phyloP scores from a whole-genome alignment of 2,113 vertebrate species.

The Dryoscopus gambensis region DNA sequence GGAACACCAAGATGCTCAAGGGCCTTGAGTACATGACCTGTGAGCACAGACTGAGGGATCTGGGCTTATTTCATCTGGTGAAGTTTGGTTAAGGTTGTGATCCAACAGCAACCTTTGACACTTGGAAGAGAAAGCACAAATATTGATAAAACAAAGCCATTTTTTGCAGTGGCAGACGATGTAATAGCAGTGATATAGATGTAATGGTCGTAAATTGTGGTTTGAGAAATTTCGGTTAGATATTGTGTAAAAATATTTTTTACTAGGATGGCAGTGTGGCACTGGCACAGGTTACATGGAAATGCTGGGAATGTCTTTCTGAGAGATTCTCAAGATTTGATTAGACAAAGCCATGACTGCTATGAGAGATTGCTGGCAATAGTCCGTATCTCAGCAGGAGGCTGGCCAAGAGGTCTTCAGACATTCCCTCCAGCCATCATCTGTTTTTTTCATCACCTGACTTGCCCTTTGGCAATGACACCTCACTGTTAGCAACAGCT shows the following conservation, averaged over 20 bases:
- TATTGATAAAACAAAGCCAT: not conserved
- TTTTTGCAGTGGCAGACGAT: not conserved
- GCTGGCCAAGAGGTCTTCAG: not conserved
- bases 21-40: not conserved
- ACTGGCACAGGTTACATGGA: not conserved
- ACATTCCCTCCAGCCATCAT: not conserved
- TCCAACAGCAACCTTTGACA: not conserved
- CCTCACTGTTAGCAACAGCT: not conserved
- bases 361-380: not conserved
- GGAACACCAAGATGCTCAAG: not conserved
- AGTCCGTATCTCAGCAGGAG: not conserved
- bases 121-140: not conserved
- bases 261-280: not conserved
- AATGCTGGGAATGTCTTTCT: not conserved
- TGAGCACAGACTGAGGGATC: not conserved
- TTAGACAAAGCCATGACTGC: not conserved
- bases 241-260: not conserved
- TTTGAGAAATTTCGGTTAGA: not conserved
- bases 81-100: not conserved
- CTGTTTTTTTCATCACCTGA: not conserved
- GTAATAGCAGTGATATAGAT: not conserved
- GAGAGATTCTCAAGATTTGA: not conserved
- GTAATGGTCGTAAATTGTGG: not conserved
- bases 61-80: not conserved
- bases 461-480: not conserved